A percentile compares a stretch with the other conserved stretches of the same genome.
Conservation (phyloP, 2,888 invertebrate species). For the Apamea sordens region DNA sequence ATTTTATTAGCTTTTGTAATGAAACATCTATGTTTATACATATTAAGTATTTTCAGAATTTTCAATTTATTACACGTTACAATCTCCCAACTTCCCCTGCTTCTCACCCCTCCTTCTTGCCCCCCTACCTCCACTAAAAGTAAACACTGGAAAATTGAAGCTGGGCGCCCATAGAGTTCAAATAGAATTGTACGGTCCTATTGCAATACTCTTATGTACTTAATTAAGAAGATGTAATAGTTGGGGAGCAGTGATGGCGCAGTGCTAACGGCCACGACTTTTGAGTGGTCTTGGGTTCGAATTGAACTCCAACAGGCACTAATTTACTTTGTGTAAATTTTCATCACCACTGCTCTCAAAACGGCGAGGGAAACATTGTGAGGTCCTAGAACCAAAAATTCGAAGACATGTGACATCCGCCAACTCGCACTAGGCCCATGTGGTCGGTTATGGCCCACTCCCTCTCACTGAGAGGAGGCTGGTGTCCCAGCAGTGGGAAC, state of each 20-base stretch:
- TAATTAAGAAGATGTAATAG: constrained; percentile 37
- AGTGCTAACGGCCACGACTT: background rate
- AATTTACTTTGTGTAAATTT: background rate
- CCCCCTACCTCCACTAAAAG: constrained; percentile 47
- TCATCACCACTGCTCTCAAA: background rate
- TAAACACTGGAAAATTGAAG: constrained; percentile 68
- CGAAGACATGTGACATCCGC: background rate
- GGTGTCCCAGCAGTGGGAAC: background rate
- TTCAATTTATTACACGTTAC: constrained; percentile 53
- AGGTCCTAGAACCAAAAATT: background rate
- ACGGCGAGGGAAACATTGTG: background rate
- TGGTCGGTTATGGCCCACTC: background rate
- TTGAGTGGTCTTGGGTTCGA: background rate
- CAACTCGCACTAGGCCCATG: background rate
- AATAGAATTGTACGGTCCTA: constrained; percentile 60
- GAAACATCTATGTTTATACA: background rate
- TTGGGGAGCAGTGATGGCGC: background rate
- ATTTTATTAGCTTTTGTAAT: background rate
- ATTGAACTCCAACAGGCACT: background rate
- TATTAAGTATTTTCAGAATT: constrained; percentile 40
- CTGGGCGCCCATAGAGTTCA: constrained; percentile 46
- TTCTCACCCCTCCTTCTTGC: constrained; percentile 23
- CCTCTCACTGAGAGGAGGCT: background rate
- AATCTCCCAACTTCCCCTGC: constrained; percentile 18
- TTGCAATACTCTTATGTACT: constrained; percentile 40